phyloP scores from a whole-genome alignment of 2,113 vertebrate genomes.

The Bujurquina vittata region DNA sequence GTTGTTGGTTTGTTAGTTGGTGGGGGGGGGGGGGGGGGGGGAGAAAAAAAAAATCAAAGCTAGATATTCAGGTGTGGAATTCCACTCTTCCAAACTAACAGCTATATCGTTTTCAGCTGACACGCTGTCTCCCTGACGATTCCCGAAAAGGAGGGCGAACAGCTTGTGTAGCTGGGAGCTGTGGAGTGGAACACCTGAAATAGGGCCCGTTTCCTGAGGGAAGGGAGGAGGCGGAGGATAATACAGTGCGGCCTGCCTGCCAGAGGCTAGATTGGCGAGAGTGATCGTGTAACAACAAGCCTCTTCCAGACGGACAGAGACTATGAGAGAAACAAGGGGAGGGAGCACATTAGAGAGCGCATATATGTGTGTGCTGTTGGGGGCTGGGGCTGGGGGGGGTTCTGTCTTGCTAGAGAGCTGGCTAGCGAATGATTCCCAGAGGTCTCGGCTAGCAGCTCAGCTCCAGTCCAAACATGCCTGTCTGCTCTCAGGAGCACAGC shows the following conservation, averaged over 20 bases:
- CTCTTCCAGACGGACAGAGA: slow-evolving; percentile 65
- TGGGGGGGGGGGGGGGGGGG: too few species aligned
- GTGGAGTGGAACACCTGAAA: slow-evolving; percentile 72
- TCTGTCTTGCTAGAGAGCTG: slow-evolving; percentile 53
- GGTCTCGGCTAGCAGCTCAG: slow-evolving; percentile 66
- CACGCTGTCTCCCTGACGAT: slow-evolving; percentile 23
- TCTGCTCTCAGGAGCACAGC: slow-evolving; percentile 66
- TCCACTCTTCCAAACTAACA: slow-evolving; percentile 2
- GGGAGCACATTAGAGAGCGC: slow-evolving; percentile 6
- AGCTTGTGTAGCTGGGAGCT: slow-evolving; percentile 40
- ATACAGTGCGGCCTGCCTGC: slow-evolving; percentile 56
- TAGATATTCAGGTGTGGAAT: slow-evolving; percentile 51
- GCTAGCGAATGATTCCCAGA: slow-evolving; percentile 64
- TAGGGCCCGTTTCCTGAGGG: slow-evolving; percentile 58
- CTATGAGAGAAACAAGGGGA: slow-evolving; percentile 51
- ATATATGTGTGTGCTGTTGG: neutral
- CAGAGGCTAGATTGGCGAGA: slow-evolving; percentile 65
- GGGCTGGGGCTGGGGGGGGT: slow-evolving; percentile 14
- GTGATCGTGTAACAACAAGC: slow-evolving; percentile 71
- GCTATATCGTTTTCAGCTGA: slow-evolving; percentile 26
- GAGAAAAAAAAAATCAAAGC: too few species aligned
- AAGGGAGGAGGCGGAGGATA: slow-evolving; percentile 57
- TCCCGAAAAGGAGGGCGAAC: slow-evolving; percentile 21
- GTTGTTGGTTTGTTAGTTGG: too few species aligned
- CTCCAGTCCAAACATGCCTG: slow-evolving; percentile 69